A percentile compares a stretch with the other conserved stretches of the same genome.
phyloP scores from a whole-genome alignment of 2,797 vertebrate genomes.

The Sparidentex hasta region DNA sequence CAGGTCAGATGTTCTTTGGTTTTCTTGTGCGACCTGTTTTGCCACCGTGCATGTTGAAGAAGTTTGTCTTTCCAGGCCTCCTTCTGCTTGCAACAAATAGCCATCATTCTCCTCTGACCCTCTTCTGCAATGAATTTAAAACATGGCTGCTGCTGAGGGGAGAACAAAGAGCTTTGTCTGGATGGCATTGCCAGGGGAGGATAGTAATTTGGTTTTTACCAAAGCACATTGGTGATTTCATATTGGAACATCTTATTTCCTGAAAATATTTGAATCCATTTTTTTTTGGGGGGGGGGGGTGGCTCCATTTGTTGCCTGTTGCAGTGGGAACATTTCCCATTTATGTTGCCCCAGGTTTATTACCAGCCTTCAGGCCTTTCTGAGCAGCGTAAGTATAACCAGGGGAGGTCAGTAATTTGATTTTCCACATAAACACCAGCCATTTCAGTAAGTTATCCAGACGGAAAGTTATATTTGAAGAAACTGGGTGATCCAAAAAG shows the following conservation, averaged over 20 bases:
- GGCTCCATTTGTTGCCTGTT: slow-evolving; percentile 38
- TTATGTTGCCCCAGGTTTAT: slow-evolving; percentile 56
- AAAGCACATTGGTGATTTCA: slow-evolving; percentile 11
- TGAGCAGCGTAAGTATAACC: slow-evolving; percentile 30
- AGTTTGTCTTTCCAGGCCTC: slow-evolving; percentile 34
- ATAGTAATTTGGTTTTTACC: slow-evolving; percentile 13
- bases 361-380: slow-evolving; percentile 49
- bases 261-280: slow-evolving; percentile 20
- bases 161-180: neutral
- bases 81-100: slow-evolving; percentile 40
- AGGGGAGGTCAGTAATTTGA: slow-evolving; percentile 51
- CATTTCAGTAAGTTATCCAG: slow-evolving; percentile 57
- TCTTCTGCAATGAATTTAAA: slow-evolving; percentile 9
- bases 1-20: slow-evolving; percentile 24
- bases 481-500: slow-evolving; percentile 33
- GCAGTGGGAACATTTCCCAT: slow-evolving; percentile 39
- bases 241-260: slow-evolving; percentile 34
- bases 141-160: neutral
- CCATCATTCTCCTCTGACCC: slow-evolving; percentile 27
- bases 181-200: neutral
- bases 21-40: slow-evolving; percentile 60
- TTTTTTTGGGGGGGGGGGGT: neutral
- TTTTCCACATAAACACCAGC: slow-evolving; percentile 54
- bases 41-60: slow-evolving; percentile 28
- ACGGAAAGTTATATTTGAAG: slow-evolving; percentile 52